phyloP scores from a whole-genome alignment of 2,113 vertebrate species.

The Embiotoca jacksoni region DNA sequence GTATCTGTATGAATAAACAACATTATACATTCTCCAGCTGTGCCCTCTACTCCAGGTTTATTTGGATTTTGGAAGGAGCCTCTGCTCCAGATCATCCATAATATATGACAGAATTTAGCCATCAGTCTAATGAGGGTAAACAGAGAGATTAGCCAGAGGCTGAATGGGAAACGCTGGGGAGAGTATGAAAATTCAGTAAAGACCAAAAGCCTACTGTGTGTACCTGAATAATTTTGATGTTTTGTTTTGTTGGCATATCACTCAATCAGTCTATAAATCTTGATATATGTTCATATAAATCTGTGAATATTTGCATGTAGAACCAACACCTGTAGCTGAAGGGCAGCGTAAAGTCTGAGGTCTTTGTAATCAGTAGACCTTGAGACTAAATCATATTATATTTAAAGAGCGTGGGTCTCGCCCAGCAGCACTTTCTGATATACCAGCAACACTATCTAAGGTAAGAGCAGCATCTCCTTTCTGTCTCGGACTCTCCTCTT shows the following conservation, averaged over 20 bases:
- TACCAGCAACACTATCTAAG: background rate
- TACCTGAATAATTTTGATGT: slow-evolving; percentile 18
- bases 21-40: slow-evolving; percentile 68
- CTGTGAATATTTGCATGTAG: too few species aligned
- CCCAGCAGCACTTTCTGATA: slow-evolving; percentile 18
- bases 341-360: background rate
- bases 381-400: slow-evolving; percentile 17
- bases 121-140: slow-evolving; percentile 76
- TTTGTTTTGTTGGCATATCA: slow-evolving; percentile 8
- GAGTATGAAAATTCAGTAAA: slow-evolving; percentile 50
- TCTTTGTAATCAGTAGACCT: slow-evolving; percentile 14
- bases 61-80: slow-evolving; percentile 69
- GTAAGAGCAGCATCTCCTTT: background rate
- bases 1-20: slow-evolving; percentile 65
- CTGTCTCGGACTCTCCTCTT: slow-evolving; percentile 8
- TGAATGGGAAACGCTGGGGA: slow-evolving; percentile 66
- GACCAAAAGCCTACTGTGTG: slow-evolving; percentile 35
- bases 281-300: too few species aligned
- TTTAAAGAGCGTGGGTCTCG: background rate
- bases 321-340: slow-evolving; percentile 1
- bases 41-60: slow-evolving; percentile 53
- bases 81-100: slow-evolving; percentile 72
- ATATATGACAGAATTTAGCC: slow-evolving; percentile 74
- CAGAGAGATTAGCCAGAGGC: slow-evolving; percentile 70
- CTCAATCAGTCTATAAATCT: slow-evolving; percentile 22